phyloP scores from a whole-genome alignment of 92 coral and sea anemone species.

The Scolanthus callimorphus region DNA sequence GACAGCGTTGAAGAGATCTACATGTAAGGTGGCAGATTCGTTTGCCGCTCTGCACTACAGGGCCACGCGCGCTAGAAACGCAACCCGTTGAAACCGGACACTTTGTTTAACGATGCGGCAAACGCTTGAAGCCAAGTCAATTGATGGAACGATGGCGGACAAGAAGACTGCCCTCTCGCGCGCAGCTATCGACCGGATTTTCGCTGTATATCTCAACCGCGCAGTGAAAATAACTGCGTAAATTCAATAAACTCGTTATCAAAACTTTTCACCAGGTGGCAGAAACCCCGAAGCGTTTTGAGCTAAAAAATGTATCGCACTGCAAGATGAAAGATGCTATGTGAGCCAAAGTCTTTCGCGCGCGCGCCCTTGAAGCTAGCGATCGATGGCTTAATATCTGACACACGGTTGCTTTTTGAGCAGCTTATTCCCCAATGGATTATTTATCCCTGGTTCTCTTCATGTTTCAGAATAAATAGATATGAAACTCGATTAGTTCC shows the following conservation, averaged over 20 bases:
- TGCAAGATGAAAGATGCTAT: background rate
- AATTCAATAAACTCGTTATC: conserved; percentile 16
- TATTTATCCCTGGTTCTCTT: conserved; percentile 24
- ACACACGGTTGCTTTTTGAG: conserved; percentile 4
- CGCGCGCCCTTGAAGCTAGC: conserved; percentile 3
- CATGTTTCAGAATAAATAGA: conserved; percentile 46
- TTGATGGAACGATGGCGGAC: background rate
- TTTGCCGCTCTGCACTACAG: conserved; percentile 19
- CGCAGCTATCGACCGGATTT: too few species aligned
- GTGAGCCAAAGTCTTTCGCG: background rate
- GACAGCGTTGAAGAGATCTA: conserved; percentile 23
- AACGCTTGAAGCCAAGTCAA: background rate
- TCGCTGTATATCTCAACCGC: background rate
- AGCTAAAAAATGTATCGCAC: background rate
- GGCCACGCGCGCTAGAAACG: conserved; percentile 27
- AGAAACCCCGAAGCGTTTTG: conserved; percentile 20
- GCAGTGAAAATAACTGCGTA: conserved; percentile 1
- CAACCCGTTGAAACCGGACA: conserved; percentile 46
- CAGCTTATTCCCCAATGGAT: conserved; percentile 21
- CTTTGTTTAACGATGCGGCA: background rate
- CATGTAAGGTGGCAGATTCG: conserved; percentile 20
- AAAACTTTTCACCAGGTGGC: conserved; percentile 14
- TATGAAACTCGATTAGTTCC: conserved; percentile 35
- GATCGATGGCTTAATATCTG: background rate
- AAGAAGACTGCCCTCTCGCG: background rate